Percentiles rank a stretch among this genome's conserved stretches.
These are phyloP conservation scores for Eupithecia vulgata DNA, from an alignment of 2,888 invertebrate species.

Conservation along the genomic window DNA sequence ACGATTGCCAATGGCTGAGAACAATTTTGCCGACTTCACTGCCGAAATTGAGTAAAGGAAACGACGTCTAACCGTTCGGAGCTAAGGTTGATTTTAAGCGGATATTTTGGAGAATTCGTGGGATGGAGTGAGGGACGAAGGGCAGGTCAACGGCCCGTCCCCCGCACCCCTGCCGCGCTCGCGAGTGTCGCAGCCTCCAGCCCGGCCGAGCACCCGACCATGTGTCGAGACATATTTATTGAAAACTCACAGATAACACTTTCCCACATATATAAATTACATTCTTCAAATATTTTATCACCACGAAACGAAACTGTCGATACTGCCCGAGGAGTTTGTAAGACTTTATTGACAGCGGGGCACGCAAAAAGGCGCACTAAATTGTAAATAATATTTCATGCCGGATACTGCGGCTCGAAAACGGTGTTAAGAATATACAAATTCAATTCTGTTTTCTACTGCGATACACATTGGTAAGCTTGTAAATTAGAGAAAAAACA, in stretches of 20 bases:
- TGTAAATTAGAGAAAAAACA: background rate
- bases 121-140: constrained; percentile 58
- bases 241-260: constrained; percentile 54
- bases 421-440: constrained; percentile 36
- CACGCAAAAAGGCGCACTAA: constrained; percentile 40
- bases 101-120: constrained; percentile 53
- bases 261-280: constrained; percentile 49
- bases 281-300: constrained; percentile 45
- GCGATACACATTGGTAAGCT: background rate
- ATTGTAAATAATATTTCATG: constrained; percentile 45
- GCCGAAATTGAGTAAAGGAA: constrained; percentile 56
- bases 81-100: constrained; percentile 68
- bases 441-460: constrained; percentile 26
- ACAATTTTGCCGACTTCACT: constrained; percentile 67
- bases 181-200: constrained; percentile 49
- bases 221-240: constrained; percentile 54
- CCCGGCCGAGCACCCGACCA: constrained; percentile 46
- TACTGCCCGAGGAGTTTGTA: constrained; percentile 42
- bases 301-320: constrained; percentile 43
- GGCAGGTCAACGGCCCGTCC: constrained; percentile 71
- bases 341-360: constrained; percentile 45
- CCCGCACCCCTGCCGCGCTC: constrained; percentile 45
- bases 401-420: constrained; percentile 35
- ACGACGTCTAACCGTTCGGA: constrained; percentile 57
- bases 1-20: constrained; percentile 68